Evolutionary conservation across 1,140 invertebrate genomes (phyloP).

Genomic region (Pseudomyrmex concolor): DNA sequence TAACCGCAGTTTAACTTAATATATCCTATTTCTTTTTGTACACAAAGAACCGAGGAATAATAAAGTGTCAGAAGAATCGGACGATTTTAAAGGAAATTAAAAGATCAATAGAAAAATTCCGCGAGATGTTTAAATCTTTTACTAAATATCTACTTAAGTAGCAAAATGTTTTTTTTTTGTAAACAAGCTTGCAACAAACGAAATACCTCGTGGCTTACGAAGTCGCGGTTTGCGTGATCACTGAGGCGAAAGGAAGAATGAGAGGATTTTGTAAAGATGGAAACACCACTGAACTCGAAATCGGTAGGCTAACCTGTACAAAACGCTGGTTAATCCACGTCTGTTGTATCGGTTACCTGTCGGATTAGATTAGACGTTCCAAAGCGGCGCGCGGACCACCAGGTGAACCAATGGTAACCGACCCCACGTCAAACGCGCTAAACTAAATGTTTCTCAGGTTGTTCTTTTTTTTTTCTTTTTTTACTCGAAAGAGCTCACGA

Average conservation of each 20-base stretch:
- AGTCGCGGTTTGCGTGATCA: conserved; percentile 44
- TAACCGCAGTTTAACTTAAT: neutral
- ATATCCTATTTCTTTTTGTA: too few species aligned
- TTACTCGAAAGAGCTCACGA: conserved; percentile 4
- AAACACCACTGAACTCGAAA: conserved; percentile 59
- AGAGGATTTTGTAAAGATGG: conserved; percentile 23
- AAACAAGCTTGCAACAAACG: too few species aligned
- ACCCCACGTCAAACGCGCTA: conserved; percentile 67
- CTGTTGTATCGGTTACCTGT: conserved; percentile 78
- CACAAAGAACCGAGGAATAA: too few species aligned
- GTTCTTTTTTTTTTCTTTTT: conserved; percentile 36
- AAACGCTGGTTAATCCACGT: conserved; percentile 76
- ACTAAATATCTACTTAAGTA: neutral
- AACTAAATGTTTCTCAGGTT: conserved; percentile 48
- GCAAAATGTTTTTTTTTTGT: too few species aligned
- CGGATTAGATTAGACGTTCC: conserved; percentile 77
- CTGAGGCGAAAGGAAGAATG: conserved; percentile 45
- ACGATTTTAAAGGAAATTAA: neutral
- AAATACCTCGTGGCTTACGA: neutral
- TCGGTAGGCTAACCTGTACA: conserved; percentile 78
- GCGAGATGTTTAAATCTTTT: neutral
- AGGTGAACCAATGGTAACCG: conserved; percentile 70
- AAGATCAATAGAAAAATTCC: neutral
- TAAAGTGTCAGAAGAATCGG: neutral
- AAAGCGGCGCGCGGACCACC: conserved; percentile 72